Base-by-base conservation (phyloP, 2,113 vertebrate genomes). In the Theristicus caerulescens region DNA sequence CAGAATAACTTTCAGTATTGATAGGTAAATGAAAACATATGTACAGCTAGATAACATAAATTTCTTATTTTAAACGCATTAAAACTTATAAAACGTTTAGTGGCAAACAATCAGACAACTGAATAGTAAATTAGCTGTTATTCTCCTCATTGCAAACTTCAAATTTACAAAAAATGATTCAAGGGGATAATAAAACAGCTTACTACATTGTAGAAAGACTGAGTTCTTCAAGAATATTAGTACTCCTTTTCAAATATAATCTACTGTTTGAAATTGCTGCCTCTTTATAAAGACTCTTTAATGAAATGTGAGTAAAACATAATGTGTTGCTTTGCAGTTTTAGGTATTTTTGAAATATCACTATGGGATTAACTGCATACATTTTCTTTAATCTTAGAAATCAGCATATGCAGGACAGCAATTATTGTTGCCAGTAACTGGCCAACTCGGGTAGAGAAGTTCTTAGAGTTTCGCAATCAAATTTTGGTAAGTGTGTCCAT, bases 381-480 rank as follows among this genome's bases (percentile, higher is more conserved):
- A n/a, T 65, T 89, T 73, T 54, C 24, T 96, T 96, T 83, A 72
- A 47, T 94, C 90, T 76, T 49, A 98, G 97, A 96, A 96, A 95
- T 94, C 91, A 86, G 54, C 96, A 72, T 10, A 20, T 73, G 34
- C 55, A 44, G 97, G 94, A 44, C 31, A 93, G 12, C 79, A 96
- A 16, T 91, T 98, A 62, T 85, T 84, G 44, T 36, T 98, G 57
- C 71, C 96, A 59, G 91, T 84, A 52, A 25, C 1, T 98, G 95
- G 93, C 80, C 88, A 64, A 73, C 93, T 81, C 97, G 97, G 67
- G 97, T n/a, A 86, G 92, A 97, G 47, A 98, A 98, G 25, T 80
- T 96, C 55, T 73, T 96, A n/a, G 89, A 97, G 34, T 93, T 98
- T 89, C 61, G 92, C 89, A 92, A 92, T 65, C 97, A 98, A 69